phyloP scores from a whole-genome alignment of 2,797 vertebrate species.

The Neosilurus hyrtlii region DNA sequence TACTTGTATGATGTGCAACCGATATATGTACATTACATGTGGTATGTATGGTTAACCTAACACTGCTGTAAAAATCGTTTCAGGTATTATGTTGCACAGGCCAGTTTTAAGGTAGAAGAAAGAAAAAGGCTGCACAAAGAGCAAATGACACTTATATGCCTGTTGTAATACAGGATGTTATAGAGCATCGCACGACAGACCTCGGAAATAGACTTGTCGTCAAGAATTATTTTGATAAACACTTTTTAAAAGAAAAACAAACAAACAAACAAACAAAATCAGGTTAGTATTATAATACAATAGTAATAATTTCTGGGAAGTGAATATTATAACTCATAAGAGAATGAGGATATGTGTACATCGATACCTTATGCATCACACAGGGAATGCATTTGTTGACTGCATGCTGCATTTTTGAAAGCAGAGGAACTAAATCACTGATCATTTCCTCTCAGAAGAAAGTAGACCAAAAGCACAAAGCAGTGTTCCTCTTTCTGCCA shows the following conservation, averaged over 20 bases:
- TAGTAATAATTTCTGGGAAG: background rate
- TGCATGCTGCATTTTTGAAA: background rate
- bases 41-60: no score
- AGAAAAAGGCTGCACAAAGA: no score
- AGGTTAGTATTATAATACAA: background rate
- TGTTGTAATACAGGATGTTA: no score
- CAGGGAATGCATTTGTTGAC: background rate
- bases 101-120: no score
- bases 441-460: conserved; percentile 49
- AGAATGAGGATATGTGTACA: conserved; percentile 3
- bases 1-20: no score
- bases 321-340: background rate
- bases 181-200: no score
- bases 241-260: background rate
- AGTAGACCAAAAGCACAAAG: background rate
- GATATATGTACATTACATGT: no score
- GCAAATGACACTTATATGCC: no score
- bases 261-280: background rate
- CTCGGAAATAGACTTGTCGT: no score
- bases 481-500: conserved; percentile 41
- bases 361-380: conserved; percentile 1
- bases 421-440: conserved; percentile 20
- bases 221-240: background rate
- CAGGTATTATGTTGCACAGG: no score
- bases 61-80: no score